These are phyloP conservation scores for Microctenopoma lineatum DNA, from an alignment of 2,797 vertebrate genomes.

Conservation along the genomic window DNA sequence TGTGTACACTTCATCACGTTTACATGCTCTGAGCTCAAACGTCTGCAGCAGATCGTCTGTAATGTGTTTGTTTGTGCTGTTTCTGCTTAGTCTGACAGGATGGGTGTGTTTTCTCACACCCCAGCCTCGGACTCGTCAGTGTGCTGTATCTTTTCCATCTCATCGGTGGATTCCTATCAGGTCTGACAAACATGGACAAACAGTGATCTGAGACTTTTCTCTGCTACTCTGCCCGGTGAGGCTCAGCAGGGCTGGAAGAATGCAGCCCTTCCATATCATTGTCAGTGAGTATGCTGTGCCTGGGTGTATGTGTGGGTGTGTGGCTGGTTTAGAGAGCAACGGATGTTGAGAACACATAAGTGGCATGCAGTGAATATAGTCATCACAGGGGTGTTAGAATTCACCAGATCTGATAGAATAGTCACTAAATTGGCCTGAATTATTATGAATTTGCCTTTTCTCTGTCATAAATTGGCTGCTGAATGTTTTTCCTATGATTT, in stretches of 20 bases:
- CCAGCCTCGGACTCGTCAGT: slow-evolving; percentile 18
- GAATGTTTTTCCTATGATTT: too few relatives aligned
- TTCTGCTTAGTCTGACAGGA: slow-evolving; percentile 39
- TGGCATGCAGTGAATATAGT: slow-evolving; percentile 1
- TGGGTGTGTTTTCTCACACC: slow-evolving; percentile 39
- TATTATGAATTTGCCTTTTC: too few relatives aligned
- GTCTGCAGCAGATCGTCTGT: background rate
- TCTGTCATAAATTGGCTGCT: too few relatives aligned
- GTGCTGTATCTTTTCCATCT: slow-evolving; percentile 44
- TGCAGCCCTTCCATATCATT: slow-evolving; percentile 48
- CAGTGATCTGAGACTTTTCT: slow-evolving; percentile 69
- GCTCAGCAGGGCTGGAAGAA: slow-evolving; percentile 57
- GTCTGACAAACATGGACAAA: slow-evolving; percentile 65
- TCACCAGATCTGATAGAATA: too few relatives aligned
- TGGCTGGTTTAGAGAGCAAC: background rate
- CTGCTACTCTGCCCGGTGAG: slow-evolving; percentile 38
- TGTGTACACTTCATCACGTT: too few relatives aligned
- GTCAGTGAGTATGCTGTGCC: slow-evolving; percentile 30
- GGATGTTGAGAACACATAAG: slow-evolving; percentile 22
- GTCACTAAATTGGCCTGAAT: too few relatives aligned
- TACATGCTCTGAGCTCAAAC: background rate
- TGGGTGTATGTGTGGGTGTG: slow-evolving; percentile 9
- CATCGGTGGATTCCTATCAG: slow-evolving; percentile 75
- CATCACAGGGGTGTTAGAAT: too few relatives aligned
- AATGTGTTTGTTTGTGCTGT: slow-evolving; percentile 36